Evolutionary conservation across 1,140 invertebrate species (phyloP), one percentile per base, ranked within the genome.

Genomic region (Agrypnia vestita): DNA sequence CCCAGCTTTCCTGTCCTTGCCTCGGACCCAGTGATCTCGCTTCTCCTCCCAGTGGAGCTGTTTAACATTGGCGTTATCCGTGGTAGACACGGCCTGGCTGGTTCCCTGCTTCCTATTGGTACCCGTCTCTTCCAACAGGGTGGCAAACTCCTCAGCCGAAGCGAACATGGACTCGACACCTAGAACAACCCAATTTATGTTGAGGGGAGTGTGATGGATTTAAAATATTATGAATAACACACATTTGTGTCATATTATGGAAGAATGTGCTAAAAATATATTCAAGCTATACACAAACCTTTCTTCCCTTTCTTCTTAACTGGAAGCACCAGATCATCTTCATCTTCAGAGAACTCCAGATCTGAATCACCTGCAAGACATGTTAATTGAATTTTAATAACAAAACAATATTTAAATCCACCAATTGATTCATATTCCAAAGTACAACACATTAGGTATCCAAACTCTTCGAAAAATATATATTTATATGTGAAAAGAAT

Each of bases 121-220:
- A 1, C 92, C 92, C 35, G 93, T 92, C 79, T 94, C 91, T 85
- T 94, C 94, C 49, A 95, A 84, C 82, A 94, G 89, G 19, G 93
- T 93, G 0, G 94, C 92, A 84, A 94, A 95, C 84, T 94, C 91
- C 87, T 94, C 94, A 0, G 93, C 93, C 0, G 93, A 93, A n/a
- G 93, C 92, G 85, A 94, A 94, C 43, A 93, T 81, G 0, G 91
- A 91, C 3, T 89, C 89, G 67, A 91, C 85, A 78, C 87, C 88
- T 89, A 51, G 10, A 53, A 72, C 49, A 77, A 61, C 47, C 19
- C 6, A 3, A 35, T 35, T 35, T 35, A 35, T 1, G 1, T 35
- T 35, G 6, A 35, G 1, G 25, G 1, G 25, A 35, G 6, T 35
- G 25, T 35, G 25, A 35, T 6, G 6, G 25, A 35, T n/a, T n/a